Evolutionary conservation across 2,888 invertebrate species (phyloP).

Genomic region (Tineola bisselliella): DNA sequence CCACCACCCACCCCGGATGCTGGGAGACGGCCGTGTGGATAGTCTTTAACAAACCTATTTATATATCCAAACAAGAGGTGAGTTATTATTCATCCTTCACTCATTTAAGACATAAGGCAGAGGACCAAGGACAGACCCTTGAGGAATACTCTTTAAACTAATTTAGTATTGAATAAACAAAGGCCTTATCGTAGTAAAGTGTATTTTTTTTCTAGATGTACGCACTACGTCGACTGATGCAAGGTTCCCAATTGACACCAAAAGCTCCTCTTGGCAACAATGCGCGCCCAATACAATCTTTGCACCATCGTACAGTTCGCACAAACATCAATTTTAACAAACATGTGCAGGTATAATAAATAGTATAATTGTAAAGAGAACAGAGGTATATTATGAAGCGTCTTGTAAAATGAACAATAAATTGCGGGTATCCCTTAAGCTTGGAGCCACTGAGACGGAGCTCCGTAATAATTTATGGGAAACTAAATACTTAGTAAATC

Average conservation of each 20-base stretch:
- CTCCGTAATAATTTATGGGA: slow-evolving; percentile 4
- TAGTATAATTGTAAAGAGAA: no score
- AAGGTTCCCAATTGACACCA: slow-evolving; percentile 84
- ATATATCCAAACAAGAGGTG: slow-evolving; percentile 96
- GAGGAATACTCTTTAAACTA: not conserved
- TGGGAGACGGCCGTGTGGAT: slow-evolving; percentile 99
- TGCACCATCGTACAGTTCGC: slow-evolving; percentile 92
- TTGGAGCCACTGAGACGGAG: not conserved
- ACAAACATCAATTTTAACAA: slow-evolving; percentile 97
- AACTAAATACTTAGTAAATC: slow-evolving; percentile 8
- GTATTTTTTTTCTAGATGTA: slow-evolving; percentile 73
- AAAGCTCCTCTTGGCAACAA: slow-evolving; percentile 95
- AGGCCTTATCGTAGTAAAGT: not conserved
- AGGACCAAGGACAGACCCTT: not conserved
- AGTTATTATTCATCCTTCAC: not conserved
- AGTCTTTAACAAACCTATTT: slow-evolving; percentile 96
- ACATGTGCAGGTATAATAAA: slow-evolving; percentile 47
- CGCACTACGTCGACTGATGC: slow-evolving; percentile 86
- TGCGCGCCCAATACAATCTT: slow-evolving; percentile 89
- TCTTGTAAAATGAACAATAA: slow-evolving; percentile 1
- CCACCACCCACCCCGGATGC: slow-evolving; percentile 97
- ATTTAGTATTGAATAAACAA: not conserved
- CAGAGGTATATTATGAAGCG: not conserved
- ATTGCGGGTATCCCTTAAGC: not conserved
- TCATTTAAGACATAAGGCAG: no score